phyloP scores from a whole-genome alignment of 30 jellyfish, hydroid and myxozoan genomes.

The Hydractinia symbiolongicarpus region DNA sequence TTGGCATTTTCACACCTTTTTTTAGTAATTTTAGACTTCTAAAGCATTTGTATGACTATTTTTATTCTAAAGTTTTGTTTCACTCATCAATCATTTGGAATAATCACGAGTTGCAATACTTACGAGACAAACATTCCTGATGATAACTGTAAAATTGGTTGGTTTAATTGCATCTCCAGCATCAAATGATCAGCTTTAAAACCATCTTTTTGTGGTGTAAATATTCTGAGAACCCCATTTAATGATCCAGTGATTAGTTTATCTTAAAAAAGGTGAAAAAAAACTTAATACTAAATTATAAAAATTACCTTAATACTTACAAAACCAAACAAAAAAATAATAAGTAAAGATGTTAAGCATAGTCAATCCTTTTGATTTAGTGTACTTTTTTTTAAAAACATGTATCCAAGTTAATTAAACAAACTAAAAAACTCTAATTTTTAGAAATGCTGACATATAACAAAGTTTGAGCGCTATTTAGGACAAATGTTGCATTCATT shows the following conservation, averaged over 20 bases:
- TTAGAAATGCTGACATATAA: too few species aligned
- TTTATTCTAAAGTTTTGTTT: too few species aligned
- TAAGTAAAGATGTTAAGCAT: background rate
- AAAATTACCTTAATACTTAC: background rate
- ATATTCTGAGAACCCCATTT: slow-evolving; percentile 72
- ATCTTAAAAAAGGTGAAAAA: slow-evolving; percentile 26
- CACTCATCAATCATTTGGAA: too few species aligned
- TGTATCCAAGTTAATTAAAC: background rate
- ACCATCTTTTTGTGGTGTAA: slow-evolving; percentile 49
- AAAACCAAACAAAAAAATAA: background rate
- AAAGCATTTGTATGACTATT: too few species aligned
- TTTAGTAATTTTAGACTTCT: too few species aligned
- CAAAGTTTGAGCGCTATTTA: too few species aligned
- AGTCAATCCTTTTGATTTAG: background rate
- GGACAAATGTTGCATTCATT: too few species aligned
- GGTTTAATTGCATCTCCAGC: slow-evolving; percentile 67
- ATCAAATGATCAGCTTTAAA: slow-evolving; percentile 68
- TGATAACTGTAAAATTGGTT: slow-evolving; percentile 62
- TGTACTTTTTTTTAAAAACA: background rate
- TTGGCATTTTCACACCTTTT: too few species aligned
- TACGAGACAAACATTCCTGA: slow-evolving; percentile 74
- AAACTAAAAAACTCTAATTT: too few species aligned
- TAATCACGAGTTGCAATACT: slow-evolving; percentile 3
- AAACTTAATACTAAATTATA: background rate
- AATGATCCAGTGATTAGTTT: slow-evolving; percentile 59